Percentiles rank a stretch among this genome's conserved stretches.
These are phyloP conservation scores for Empis livida DNA, from an alignment of 2,888 invertebrate genomes.

Conservation along the genomic window DNA sequence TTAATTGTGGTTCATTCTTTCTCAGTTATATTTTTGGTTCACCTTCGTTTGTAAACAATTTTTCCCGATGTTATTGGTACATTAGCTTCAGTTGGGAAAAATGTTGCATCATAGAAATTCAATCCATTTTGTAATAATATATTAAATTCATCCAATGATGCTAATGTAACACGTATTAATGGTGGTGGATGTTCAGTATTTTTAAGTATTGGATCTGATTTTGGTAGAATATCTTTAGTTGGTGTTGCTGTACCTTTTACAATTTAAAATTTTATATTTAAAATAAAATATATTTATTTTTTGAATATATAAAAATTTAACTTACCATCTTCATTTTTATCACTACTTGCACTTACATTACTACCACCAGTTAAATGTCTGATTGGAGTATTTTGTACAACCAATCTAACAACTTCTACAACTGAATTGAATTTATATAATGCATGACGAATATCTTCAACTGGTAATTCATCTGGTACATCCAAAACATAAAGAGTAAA, in stretches of 20 bases:
- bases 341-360: conserved; percentile 5
- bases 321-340: conserved; percentile 28
- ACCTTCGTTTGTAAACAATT: conserved; percentile 39
- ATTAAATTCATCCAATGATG: conserved; percentile 63
- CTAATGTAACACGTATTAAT: conserved; percentile 59
- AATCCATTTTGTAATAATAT: conserved; percentile 68
- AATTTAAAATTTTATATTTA: not conserved
- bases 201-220: conserved; percentile 31
- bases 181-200: conserved; percentile 47
- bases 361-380: conserved; percentile 2
- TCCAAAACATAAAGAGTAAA: conserved; percentile 72
- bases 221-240: conserved; percentile 10
- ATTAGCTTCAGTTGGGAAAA: conserved; percentile 71
- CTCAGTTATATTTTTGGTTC: conserved; percentile 5
- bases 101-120: conserved; percentile 79
- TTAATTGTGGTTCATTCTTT: not conserved
- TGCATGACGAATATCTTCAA: conserved; percentile 72
- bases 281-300: not conserved
- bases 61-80: conserved; percentile 50
- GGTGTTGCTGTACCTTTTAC: conserved; percentile 36
- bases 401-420: conserved; percentile 63
- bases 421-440: conserved; percentile 66
- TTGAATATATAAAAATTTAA: not conserved
- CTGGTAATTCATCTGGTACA: conserved; percentile 71
- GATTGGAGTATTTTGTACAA: conserved; percentile 32